Percentiles rank a stretch among this genome's conserved stretches.
These are phyloP conservation scores for Cyprinodon brontotheroides DNA, from an alignment of 2,113 vertebrate species.

Conservation along the genomic window DNA sequence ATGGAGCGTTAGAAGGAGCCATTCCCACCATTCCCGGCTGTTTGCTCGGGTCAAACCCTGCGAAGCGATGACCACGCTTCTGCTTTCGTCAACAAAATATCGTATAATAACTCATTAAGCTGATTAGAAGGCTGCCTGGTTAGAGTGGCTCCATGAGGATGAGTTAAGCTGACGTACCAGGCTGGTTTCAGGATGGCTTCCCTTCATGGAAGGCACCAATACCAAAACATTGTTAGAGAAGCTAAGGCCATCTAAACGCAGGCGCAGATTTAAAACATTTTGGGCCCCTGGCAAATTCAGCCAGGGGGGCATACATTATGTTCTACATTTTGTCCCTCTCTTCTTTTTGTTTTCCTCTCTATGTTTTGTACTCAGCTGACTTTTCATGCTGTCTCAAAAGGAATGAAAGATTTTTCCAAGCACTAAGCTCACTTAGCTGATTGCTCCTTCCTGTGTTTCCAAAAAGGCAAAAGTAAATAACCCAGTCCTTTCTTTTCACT, in stretches of 20 bases:
- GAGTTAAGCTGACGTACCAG: conserved; percentile 88
- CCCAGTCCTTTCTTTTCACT: no score
- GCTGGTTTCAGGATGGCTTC: conserved; percentile 87
- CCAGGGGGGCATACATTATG: no score
- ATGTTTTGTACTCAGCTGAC: no score
- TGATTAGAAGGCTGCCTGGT: conserved; percentile 98
- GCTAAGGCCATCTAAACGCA: conserved; percentile 17
- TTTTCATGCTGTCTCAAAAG: no score
- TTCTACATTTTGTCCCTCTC: no score
- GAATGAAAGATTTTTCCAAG: no score
- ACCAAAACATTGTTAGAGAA: conserved; percentile 30
- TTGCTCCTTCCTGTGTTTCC: no score
- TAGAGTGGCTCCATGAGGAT: conserved; percentile 91
- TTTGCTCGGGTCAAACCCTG: conserved; percentile 90
- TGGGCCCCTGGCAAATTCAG: no score
- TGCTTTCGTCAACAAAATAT: conserved; percentile 99
- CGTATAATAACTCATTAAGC: conserved; percentile 99
- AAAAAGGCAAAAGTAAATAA: no score
- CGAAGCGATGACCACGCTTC: conserved; percentile 94
- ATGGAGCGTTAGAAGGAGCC: conserved; percentile 69
- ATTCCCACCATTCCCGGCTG: conserved; percentile 75
- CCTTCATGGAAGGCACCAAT: conserved; percentile 65
- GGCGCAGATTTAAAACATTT: no score
- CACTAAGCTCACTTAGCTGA: no score
- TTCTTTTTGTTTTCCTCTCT: no score